These are phyloP conservation scores for Myotis davidii DNA, from an alignment of 2,113 vertebrate genomes.

Conservation along the genomic window DNA sequence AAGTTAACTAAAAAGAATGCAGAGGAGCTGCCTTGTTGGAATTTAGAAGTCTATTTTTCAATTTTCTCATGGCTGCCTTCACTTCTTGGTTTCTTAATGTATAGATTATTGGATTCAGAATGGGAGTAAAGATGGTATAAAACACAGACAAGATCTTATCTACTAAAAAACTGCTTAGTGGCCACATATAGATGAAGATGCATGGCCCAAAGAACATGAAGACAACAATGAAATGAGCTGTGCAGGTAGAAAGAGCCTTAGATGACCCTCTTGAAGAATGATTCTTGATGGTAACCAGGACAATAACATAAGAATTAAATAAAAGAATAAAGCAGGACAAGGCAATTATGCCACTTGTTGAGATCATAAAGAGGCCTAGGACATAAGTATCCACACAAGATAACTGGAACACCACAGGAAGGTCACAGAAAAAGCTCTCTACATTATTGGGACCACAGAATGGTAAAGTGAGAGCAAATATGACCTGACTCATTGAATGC, in stretches of 20 bases:
- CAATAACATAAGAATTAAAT: conserved; percentile 72
- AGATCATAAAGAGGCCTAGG: conserved; percentile 76
- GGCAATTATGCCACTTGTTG: conserved; percentile 75
- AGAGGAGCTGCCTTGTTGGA: background rate
- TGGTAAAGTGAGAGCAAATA: conserved; percentile 63
- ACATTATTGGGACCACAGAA: conserved; percentile 79
- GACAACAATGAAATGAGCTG: conserved; percentile 75
- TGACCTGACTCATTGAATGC: conserved; percentile 78
- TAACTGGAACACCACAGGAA: conserved; percentile 77
- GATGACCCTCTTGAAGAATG: conserved; percentile 57
- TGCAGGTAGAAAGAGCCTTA: conserved; percentile 73
- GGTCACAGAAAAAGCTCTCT: conserved; percentile 79
- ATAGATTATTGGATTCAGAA: conserved; percentile 77
- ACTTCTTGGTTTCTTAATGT: conserved; percentile 78
- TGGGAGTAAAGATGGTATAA: conserved; percentile 78
- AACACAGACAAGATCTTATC: conserved; percentile 77
- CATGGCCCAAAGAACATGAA: conserved; percentile 78
- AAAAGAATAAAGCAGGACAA: conserved; percentile 74
- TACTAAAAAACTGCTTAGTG: conserved; percentile 67
- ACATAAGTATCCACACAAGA: conserved; percentile 75
- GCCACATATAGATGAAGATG: conserved; percentile 76
- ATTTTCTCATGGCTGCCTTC: conserved; percentile 63
- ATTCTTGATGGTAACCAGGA: conserved; percentile 64
- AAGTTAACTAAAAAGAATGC: conserved; percentile 33
- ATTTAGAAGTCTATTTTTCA: conserved; percentile 61